These are phyloP conservation scores for Trachops cirrhosus DNA, from an alignment of 2,797 vertebrate species.

Conservation along the genomic window DNA sequence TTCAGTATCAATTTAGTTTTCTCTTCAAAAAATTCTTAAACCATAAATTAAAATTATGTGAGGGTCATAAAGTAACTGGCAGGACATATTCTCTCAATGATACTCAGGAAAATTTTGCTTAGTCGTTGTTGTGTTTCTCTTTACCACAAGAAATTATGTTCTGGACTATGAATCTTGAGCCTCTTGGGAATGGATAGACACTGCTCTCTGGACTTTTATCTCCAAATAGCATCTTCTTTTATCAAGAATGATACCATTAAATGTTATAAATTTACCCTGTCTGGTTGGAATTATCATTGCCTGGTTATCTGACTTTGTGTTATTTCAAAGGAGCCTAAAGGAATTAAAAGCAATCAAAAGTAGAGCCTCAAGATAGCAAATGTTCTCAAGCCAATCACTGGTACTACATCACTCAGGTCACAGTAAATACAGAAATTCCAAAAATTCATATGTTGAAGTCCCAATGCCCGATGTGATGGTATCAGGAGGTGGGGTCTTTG, in stretches of 20 bases:
- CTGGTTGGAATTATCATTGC: neutral
- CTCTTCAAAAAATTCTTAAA: slow-evolving; percentile 60
- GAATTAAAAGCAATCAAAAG: slow-evolving; percentile 19
- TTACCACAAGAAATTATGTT: neutral
- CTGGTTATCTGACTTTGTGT: neutral
- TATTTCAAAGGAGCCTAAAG: slow-evolving; percentile 18
- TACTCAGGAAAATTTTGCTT: neutral
- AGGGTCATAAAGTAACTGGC: slow-evolving; percentile 39
- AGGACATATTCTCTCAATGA: slow-evolving; percentile 39
- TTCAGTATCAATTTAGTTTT: slow-evolving; percentile 58
- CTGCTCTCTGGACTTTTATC: neutral
- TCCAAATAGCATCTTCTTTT: neutral
- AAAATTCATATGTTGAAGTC: neutral
- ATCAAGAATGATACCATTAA: slow-evolving; percentile 34
- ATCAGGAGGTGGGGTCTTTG: neutral
- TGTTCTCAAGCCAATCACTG: neutral
- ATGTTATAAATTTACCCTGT: slow-evolving; percentile 8
- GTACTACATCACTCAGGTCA: neutral
- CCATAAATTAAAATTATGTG: slow-evolving; percentile 52
- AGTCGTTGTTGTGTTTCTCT: neutral
- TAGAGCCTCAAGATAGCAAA: neutral
- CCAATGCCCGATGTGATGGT: neutral
- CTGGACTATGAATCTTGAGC: neutral
- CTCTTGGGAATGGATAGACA: neutral
- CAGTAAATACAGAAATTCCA: neutral